Evolutionary conservation across 2,888 invertebrate species (phyloP).

Genomic region (Alloscopus bannaensis): DNA sequence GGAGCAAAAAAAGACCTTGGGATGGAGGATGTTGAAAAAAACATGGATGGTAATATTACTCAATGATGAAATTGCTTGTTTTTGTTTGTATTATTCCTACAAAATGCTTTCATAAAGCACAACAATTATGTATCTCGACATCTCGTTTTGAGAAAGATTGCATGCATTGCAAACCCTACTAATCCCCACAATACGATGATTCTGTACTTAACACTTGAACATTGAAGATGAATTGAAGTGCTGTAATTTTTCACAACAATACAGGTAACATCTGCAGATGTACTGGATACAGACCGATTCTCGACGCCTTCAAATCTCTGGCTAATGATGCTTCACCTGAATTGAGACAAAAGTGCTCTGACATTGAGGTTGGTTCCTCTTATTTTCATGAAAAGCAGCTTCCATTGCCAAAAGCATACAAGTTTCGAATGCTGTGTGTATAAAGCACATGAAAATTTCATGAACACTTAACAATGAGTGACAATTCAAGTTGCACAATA

Average conservation of each 20-base stretch:
- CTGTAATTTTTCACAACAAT: too few relatives aligned
- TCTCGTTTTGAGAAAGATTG: too few relatives aligned
- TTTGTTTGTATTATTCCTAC: too few relatives aligned
- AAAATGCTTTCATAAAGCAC: too few relatives aligned
- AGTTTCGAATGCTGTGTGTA: not conserved
- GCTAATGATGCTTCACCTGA: conserved; percentile 79
- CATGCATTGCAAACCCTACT: too few relatives aligned
- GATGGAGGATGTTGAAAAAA: conserved; percentile 60
- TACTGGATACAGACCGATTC: conserved; percentile 84
- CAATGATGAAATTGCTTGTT: too few relatives aligned
- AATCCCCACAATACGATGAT: too few relatives aligned
- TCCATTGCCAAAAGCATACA: not conserved
- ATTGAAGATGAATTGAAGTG: too few relatives aligned
- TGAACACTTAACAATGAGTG: too few relatives aligned
- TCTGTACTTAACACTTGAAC: too few relatives aligned
- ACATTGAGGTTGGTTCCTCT: conserved; percentile 76
- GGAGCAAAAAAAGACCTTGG: conserved; percentile 48
- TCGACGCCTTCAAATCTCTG: conserved; percentile 87
- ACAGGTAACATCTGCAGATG: conserved; percentile 3
- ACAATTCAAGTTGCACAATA: not conserved
- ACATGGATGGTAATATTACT: conserved; percentile 22
- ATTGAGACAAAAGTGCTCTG: conserved; percentile 76
- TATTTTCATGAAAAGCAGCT: not conserved
- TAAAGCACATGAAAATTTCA: not conserved
- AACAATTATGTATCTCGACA: too few relatives aligned